Evolutionary conservation across 2,797 vertebrate genomes (phyloP).

Genomic region (Syncerus caffer): DNA sequence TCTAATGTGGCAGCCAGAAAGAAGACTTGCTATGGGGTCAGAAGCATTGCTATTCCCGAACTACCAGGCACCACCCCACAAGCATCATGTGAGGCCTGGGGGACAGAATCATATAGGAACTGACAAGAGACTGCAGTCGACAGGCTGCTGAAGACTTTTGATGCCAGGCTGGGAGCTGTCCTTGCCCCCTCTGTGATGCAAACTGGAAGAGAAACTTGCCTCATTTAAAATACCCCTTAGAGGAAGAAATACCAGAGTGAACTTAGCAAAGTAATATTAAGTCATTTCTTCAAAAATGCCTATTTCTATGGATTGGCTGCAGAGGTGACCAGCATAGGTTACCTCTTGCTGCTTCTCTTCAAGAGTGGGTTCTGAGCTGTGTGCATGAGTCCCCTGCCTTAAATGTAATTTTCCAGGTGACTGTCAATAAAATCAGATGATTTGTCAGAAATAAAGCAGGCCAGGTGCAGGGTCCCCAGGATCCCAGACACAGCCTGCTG

Average conservation of each 20-base stretch:
- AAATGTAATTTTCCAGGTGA: constrained; percentile 27
- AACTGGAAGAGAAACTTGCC: neutral
- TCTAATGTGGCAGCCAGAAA: constrained; percentile 40
- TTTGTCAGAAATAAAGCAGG: constrained; percentile 54
- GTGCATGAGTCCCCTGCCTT: neutral
- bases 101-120: neutral
- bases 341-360: neutral
- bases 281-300: neutral
- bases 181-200: neutral
- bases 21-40: neutral
- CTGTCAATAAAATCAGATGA: constrained; percentile 54
- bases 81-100: rapidly evolving
- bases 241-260: constrained; percentile 27
- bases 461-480: constrained; percentile 40
- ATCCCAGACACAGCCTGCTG: constrained; percentile 46
- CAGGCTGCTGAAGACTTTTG: neutral
- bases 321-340: neutral
- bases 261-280: neutral
- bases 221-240: constrained; percentile 25
- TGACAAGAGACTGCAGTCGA: neutral
- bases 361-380: neutral
- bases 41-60: neutral
- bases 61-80: neutral
- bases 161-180: neutral
- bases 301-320: neutral